Evolutionary conservation across 2,888 invertebrate species (phyloP).

Genomic region (Anthophora plumipes): DNA sequence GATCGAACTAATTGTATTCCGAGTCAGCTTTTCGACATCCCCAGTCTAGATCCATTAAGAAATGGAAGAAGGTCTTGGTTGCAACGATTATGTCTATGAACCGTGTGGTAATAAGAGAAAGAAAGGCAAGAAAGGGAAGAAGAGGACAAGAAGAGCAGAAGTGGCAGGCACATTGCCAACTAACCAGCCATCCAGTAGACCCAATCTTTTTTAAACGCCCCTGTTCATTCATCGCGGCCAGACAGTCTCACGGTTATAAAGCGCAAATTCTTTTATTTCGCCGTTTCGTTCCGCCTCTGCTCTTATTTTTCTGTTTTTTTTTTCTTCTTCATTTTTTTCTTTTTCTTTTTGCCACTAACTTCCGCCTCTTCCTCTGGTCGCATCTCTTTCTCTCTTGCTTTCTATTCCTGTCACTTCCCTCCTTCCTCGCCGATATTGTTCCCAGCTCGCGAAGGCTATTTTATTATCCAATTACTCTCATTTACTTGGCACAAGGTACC

Average conservation of each 20-base stretch:
- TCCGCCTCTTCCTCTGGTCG: slow-evolving; percentile 1
- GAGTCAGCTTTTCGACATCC: slow-evolving; percentile 53
- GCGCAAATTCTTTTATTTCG: slow-evolving; percentile 81
- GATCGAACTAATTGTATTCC: slow-evolving; percentile 74
- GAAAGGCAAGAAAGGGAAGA: slow-evolving; percentile 29
- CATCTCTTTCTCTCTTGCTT: slow-evolving; percentile 27
- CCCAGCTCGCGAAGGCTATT: slow-evolving; percentile 68
- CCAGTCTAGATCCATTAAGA: slow-evolving; percentile 66
- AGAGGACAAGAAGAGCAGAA: slow-evolving; percentile 51
- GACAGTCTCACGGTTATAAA: slow-evolving; percentile 83
- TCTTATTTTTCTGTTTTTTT: slow-evolving; percentile 77
- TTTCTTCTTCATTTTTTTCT: too few species aligned
- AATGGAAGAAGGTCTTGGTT: slow-evolving; percentile 57
- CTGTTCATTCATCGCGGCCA: slow-evolving; percentile 79
- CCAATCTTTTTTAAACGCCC: slow-evolving; percentile 80
- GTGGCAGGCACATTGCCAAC: slow-evolving; percentile 77
- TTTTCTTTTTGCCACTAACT: too few species aligned
- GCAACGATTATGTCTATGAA: slow-evolving; percentile 55
- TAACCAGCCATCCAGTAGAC: slow-evolving; percentile 76
- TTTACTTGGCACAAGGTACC: slow-evolving; percentile 70
- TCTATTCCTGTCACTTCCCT: slow-evolving; percentile 28
- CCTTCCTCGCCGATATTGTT: slow-evolving; percentile 72
- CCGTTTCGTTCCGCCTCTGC: slow-evolving; percentile 75
- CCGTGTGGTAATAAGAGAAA: slow-evolving; percentile 39
- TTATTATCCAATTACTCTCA: slow-evolving; percentile 78